Evolutionary conservation across 2,888 invertebrate genomes (phyloP), one percentile per base, ranked within the genome.

Genomic region (Campaea margaritaria): DNA sequence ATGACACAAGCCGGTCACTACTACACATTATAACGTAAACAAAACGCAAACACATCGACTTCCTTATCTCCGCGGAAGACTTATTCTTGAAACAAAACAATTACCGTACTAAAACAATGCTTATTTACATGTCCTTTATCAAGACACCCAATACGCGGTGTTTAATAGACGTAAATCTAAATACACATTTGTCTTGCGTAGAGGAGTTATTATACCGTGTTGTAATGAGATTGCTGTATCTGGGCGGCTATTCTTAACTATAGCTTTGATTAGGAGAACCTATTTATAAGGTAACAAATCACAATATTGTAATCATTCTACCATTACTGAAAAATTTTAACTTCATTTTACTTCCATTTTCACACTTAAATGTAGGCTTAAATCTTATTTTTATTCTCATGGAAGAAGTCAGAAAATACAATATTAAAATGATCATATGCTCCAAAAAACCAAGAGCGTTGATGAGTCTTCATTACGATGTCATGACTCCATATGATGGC

Each of bases 1-100:
- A 79, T 74, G 77, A 72, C 74, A 74, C 62, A 43, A 67, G 62
- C 68, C 62, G 62, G 62, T 59, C 66, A 70, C 72, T 67, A 68
- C 68, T 71, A 61, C 55, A 60, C 47, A 46, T 47, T 28, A 65
- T 71, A 74, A 74, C 75, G 73, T 75, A 76, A 82, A 79, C 78
- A 79, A 77, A 76, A 65, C 60, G 63, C 70, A 63, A 65, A 63
- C 58, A 66, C 66, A 72, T 68, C 68, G 66, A 77, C 83, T 87
- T 87, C 87, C 87, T 86, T 85, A 83, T 86, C 82, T 76, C 76
- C 79, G 53, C 81, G 85, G 85, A 86, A 86, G 80, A 76, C 70
- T 73, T 63, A 68, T 69, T 79, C 74, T 73, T 67, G 70, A 76
- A 72, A 65, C 71, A 77, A 71, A 67, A 74, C 62, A 72, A 66